These are phyloP conservation scores for Drosophila guanche DNA, from an alignment of 1,140 invertebrate genomes.

Conservation along the genomic window DNA sequence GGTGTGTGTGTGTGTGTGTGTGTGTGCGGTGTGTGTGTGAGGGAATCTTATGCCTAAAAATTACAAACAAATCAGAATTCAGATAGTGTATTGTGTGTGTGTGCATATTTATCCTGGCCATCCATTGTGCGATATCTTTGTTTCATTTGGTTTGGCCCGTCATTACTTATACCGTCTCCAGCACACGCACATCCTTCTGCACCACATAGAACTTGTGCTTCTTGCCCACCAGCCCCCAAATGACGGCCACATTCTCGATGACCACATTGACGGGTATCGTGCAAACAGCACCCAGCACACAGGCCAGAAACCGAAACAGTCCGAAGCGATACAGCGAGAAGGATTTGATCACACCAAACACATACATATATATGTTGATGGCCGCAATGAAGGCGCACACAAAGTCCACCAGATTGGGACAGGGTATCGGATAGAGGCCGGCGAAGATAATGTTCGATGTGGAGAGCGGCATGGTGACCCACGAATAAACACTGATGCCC, in stretches of 20 bases:
- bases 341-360: constrained; percentile 97
- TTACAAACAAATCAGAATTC: constrained; percentile 55
- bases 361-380: constrained; percentile 97
- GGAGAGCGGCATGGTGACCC: constrained; percentile 96
- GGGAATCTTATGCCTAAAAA: constrained; percentile 42
- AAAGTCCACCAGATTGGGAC: constrained; percentile 92
- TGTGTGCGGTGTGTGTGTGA: background rate
- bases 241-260: constrained; percentile 96
- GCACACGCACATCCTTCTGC: constrained; percentile 91
- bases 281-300: constrained; percentile 92
- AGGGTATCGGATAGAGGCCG: constrained; percentile 93
- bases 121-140: constrained; percentile 47
- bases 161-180: constrained; percentile 69
- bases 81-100: constrained; percentile 17
- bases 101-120: constrained; percentile 20
- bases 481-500: constrained; percentile 95
- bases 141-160: constrained; percentile 18
- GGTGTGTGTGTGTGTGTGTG: constrained; percentile 11
- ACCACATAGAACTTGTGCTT: constrained; percentile 98
- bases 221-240: constrained; percentile 95
- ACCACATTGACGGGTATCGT: constrained; percentile 96
- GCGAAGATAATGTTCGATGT: constrained; percentile 95
- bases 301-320: constrained; percentile 90
- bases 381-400: constrained; percentile 94
- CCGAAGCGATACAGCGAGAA: constrained; percentile 95